Evolutionary conservation across 2,888 invertebrate species (phyloP).

Genomic region (Ecliptopera silaceata): DNA sequence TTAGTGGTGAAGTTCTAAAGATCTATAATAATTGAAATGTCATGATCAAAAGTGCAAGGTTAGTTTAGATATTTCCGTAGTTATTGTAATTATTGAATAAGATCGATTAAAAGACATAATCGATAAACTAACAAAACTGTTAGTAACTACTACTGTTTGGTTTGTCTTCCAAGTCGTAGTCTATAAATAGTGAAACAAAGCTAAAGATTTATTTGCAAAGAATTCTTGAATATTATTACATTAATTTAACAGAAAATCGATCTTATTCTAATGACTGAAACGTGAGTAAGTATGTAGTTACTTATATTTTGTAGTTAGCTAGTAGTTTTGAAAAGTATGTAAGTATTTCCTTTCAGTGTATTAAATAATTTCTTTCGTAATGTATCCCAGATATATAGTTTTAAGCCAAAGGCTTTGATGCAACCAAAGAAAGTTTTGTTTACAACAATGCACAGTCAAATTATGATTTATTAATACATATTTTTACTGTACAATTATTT

Average conservation of each 20-base stretch:
- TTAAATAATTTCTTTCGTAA: background rate
- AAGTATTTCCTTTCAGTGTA: background rate
- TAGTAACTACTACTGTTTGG: too few relatives aligned
- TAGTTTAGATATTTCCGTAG: slow-evolving; percentile 16
- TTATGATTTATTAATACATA: background rate
- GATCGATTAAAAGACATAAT: background rate
- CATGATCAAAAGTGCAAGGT: slow-evolving; percentile 5
- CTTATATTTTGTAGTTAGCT: slow-evolving; percentile 3
- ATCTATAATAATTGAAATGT: background rate
- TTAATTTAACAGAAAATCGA: background rate
- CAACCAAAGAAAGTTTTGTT: slow-evolving; percentile 24
- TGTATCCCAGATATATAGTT: slow-evolving; percentile 1
- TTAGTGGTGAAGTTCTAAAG: too few relatives aligned
- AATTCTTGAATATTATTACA: background rate
- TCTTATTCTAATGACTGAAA: slow-evolving; percentile 17
- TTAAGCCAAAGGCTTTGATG: slow-evolving; percentile 7
- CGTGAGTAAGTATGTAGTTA: slow-evolving; percentile 14
- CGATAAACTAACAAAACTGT: background rate
- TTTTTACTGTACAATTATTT: too few relatives aligned
- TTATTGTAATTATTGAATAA: slow-evolving; percentile 17
- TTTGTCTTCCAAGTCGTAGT: too few relatives aligned
- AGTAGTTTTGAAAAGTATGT: slow-evolving; percentile 1
- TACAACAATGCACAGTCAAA: slow-evolving; percentile 9
- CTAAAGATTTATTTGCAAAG: background rate
- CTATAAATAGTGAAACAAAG: too few relatives aligned